These are phyloP conservation scores for Amphiprion percula DNA, from an alignment of 2,113 vertebrate species.

Conservation along the genomic window DNA sequence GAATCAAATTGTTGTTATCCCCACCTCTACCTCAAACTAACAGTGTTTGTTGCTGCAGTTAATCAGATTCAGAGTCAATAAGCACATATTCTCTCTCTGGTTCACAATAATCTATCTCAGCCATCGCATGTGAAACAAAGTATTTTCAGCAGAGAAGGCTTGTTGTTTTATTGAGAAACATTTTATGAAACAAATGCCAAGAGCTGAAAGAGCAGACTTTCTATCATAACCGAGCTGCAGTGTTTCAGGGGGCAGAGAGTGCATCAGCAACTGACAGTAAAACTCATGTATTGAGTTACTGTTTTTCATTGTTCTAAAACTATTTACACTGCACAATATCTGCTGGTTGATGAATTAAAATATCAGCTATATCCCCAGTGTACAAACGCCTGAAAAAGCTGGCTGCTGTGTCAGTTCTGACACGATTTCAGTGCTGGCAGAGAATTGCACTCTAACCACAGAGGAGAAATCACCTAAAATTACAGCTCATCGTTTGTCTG, in stretches of 20 bases:
- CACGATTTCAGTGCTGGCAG: constrained; percentile 17
- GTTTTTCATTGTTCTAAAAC: background rate
- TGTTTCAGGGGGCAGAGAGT: too few relatives aligned
- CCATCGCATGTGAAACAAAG: background rate
- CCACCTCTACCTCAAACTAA: background rate
- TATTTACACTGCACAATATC: background rate
- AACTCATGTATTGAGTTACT: background rate
- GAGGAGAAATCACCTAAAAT: constrained; percentile 13
- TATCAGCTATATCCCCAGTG: constrained; percentile 8
- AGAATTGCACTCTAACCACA: constrained; percentile 25
- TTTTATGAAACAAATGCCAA: background rate
- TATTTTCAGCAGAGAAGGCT: background rate
- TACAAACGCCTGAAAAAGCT: constrained; percentile 11
- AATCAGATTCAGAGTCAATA: background rate
- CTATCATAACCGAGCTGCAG: too few relatives aligned
- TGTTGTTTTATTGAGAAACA: background rate
- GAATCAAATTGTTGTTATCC: background rate
- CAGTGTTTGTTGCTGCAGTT: background rate
- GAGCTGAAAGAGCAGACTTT: too few relatives aligned
- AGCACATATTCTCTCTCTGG: background rate
- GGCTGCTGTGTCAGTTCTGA: constrained; percentile 37
- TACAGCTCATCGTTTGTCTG: constrained; percentile 16
- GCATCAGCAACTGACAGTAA: too few relatives aligned
- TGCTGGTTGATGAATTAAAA: constrained; percentile 30
- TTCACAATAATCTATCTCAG: constrained; percentile 3